These are phyloP conservation scores for Pogonophryne albipinna DNA, from an alignment of 2,797 vertebrate genomes.

Conservation along the genomic window DNA sequence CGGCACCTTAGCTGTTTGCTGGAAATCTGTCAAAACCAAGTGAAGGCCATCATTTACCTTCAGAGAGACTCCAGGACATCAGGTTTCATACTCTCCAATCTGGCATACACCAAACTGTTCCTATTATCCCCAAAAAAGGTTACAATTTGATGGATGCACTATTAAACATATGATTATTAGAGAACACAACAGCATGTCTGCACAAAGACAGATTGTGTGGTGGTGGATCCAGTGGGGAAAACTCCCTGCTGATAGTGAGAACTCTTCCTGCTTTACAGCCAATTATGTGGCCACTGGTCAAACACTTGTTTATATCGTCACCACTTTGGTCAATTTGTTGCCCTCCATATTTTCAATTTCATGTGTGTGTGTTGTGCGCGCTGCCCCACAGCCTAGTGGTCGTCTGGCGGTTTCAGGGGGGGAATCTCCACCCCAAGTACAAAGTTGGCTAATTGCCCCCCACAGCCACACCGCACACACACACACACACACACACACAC, in stretches of 20 bases:
- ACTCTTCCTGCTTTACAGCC: slow-evolving; percentile 72
- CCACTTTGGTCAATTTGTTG: slow-evolving; percentile 78
- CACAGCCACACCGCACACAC: slow-evolving; percentile 46
- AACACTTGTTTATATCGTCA: slow-evolving; percentile 78
- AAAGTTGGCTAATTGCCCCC: slow-evolving; percentile 79
- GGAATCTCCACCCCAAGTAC: slow-evolving; percentile 70
- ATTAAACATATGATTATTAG: slow-evolving; percentile 3
- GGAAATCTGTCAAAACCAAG: slow-evolving; percentile 72
- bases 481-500: slow-evolving; percentile 36
- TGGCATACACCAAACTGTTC: not conserved
- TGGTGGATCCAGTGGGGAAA: slow-evolving; percentile 48
- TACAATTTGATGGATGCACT: not conserved
- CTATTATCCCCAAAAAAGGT: not conserved
- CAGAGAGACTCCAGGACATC: slow-evolving; percentile 49
- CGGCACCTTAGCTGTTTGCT: slow-evolving; percentile 59
- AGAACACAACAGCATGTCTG: slow-evolving; percentile 15
- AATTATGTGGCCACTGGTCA: slow-evolving; percentile 78
- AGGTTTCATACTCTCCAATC: slow-evolving; percentile 36
- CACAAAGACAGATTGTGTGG: slow-evolving; percentile 34
- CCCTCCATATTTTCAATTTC: slow-evolving; percentile 63
- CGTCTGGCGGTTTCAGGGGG: slow-evolving; percentile 72
- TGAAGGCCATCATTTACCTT: slow-evolving; percentile 72
- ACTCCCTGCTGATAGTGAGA: slow-evolving; percentile 73
- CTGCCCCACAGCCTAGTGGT: slow-evolving; percentile 73
- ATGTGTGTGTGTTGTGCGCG: slow-evolving; percentile 41